Evolutionary conservation across 2,113 vertebrate species (phyloP).

Genomic region (Protobothrops flavoviridis): DNA sequence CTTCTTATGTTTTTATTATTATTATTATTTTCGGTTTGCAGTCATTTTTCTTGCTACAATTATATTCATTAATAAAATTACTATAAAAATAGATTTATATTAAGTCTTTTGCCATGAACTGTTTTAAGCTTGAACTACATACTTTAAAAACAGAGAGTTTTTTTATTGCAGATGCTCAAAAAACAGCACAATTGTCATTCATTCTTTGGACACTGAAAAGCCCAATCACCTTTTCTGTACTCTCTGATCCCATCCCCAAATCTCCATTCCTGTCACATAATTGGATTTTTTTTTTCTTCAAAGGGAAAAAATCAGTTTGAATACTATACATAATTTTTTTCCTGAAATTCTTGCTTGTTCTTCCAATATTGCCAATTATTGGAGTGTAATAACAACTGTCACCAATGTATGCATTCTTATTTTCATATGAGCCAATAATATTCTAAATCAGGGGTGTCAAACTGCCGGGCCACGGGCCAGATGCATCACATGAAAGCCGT

Average conservation of each 20-base stretch:
- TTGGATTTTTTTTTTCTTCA: background rate
- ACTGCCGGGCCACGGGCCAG: no score
- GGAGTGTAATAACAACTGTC: background rate
- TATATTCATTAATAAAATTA: background rate
- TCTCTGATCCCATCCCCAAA: background rate
- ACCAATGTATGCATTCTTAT: background rate
- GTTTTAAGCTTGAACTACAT: background rate
- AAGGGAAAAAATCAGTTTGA: background rate
- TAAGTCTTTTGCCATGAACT: background rate
- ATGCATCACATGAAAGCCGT: no score
- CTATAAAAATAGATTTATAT: background rate
- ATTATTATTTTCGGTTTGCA: background rate
- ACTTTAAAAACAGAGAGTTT: background rate
- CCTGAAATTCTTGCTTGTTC: background rate
- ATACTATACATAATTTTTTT: background rate
- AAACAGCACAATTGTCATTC: background rate
- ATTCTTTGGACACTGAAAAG: background rate
- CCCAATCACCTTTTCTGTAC: background rate
- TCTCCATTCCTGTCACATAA: background rate
- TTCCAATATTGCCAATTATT: background rate
- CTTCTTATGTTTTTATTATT: background rate
- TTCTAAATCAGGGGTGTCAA: no score
- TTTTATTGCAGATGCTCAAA: background rate
- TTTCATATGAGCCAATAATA: background rate
- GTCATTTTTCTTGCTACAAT: background rate